Evolutionary conservation across 2,113 vertebrate species (phyloP).

Genomic region (Tychaedon coryphoeus): DNA sequence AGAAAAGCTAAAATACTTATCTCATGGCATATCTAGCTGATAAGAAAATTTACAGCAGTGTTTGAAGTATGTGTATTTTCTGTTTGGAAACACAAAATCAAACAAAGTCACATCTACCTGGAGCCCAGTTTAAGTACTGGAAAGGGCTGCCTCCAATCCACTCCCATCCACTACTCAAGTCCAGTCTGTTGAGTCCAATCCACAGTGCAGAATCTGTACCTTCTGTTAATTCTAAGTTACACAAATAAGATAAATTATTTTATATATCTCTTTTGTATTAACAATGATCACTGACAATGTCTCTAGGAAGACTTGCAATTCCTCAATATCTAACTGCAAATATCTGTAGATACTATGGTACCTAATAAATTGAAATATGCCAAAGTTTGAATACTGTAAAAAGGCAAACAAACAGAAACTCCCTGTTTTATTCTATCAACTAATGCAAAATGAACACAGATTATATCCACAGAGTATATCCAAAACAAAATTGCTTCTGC

Average conservation of each 20-base stretch:
- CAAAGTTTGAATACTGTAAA: background rate
- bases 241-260: background rate
- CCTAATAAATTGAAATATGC: background rate
- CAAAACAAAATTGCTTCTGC: background rate
- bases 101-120: slow-evolving; percentile 75
- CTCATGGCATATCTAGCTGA: background rate
- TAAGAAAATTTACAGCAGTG: background rate
- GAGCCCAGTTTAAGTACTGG: slow-evolving; percentile 91
- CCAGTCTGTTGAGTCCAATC: slow-evolving; percentile 91
- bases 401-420: background rate
- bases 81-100: background rate
- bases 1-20: background rate
- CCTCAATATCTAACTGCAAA: background rate
- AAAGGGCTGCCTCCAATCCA: slow-evolving; percentile 89
- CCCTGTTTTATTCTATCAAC: background rate
- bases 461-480: background rate
- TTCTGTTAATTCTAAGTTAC: slow-evolving; percentile 75
- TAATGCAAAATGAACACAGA: background rate
- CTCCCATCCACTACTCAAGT: slow-evolving; percentile 86
- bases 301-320: background rate
- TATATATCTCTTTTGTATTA: background rate
- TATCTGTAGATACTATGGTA: background rate
- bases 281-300: background rate
- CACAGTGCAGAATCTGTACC: slow-evolving; percentile 77
- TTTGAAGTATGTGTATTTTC: background rate